Percentiles rank a stretch among this genome's conserved stretches.
Evolutionary conservation across 2,888 invertebrate genomes (phyloP).

Genomic region (Tineola bisselliella): DNA sequence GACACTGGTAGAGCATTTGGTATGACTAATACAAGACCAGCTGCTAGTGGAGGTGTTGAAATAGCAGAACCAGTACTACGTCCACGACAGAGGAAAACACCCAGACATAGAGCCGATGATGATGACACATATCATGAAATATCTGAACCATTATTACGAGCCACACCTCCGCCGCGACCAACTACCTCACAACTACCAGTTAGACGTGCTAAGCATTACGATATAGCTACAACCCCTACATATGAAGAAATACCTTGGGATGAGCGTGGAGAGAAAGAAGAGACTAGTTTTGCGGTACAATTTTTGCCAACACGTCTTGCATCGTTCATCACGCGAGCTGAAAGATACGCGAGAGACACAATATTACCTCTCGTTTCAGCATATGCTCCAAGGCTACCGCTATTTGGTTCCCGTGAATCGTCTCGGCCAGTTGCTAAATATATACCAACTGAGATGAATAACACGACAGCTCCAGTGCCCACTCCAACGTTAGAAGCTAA

Average conservation of each 20-base stretch:
- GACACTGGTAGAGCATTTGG: slow-evolving; percentile 72
- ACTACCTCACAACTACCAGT: slow-evolving; percentile 31
- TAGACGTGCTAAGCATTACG: slow-evolving; percentile 55
- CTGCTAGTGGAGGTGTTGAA: slow-evolving; percentile 63
- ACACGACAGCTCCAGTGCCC: slow-evolving; percentile 47
- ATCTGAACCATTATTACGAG: slow-evolving; percentile 71
- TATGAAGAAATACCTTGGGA: slow-evolving; percentile 41
- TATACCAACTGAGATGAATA: slow-evolving; percentile 66
- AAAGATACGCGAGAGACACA: slow-evolving; percentile 81
- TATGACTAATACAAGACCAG: slow-evolving; percentile 58
- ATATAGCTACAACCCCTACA: slow-evolving; percentile 43
- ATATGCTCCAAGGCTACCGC: slow-evolving; percentile 78
- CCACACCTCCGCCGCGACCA: slow-evolving; percentile 46
- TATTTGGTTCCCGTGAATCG: slow-evolving; percentile 59
- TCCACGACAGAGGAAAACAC: slow-evolving; percentile 67
- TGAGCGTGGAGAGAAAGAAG: slow-evolving; percentile 43
- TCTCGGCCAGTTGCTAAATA: slow-evolving; percentile 68
- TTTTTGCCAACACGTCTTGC: slow-evolving; percentile 81
- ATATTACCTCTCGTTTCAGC: slow-evolving; percentile 80
- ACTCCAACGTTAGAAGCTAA: slow-evolving; percentile 62
- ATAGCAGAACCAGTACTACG: slow-evolving; percentile 80
- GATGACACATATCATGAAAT: slow-evolving; percentile 66
- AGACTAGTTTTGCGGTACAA: slow-evolving; percentile 73
- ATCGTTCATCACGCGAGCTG: slow-evolving; percentile 82
- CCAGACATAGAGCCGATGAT: slow-evolving; percentile 62